A percentile compares a stretch with the other conserved stretches of the same genome.
These are phyloP conservation scores for Drosophila biarmipes DNA, from an alignment of 1,140 invertebrate genomes.

Conservation along the genomic window DNA sequence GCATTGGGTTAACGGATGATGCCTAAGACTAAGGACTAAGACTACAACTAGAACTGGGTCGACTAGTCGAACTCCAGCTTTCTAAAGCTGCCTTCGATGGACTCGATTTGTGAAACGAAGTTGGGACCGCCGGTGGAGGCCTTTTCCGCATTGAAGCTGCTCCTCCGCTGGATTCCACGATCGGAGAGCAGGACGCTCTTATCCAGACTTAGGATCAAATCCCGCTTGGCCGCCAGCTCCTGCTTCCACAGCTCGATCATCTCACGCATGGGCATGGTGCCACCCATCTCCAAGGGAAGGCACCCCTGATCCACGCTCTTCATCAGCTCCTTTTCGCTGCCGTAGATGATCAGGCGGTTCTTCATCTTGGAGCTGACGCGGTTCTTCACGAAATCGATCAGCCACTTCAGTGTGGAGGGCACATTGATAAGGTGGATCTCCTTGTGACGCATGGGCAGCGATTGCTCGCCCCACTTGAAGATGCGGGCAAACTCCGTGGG, in stretches of 20 bases:
- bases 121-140: constrained; percentile 68
- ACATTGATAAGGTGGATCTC: constrained; percentile 90
- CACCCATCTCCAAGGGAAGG: constrained; percentile 91
- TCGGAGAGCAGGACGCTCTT: constrained; percentile 88
- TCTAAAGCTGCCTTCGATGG: constrained; percentile 88
- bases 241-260: constrained; percentile 91
- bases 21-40: constrained; percentile 56
- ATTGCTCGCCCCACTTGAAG: constrained; percentile 91
- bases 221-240: constrained; percentile 87
- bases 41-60: constrained; percentile 24
- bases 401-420: constrained; percentile 88
- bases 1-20: constrained; percentile 60
- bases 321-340: constrained; percentile 87
- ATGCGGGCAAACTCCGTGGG: constrained; percentile 88
- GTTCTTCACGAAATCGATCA: constrained; percentile 89
- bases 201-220: constrained; percentile 88
- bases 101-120: constrained; percentile 81
- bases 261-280: constrained; percentile 88
- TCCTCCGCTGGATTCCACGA: constrained; percentile 85
- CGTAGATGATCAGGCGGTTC: constrained; percentile 88
- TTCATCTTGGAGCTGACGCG: constrained; percentile 90
- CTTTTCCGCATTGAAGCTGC: constrained; percentile 85
- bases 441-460: constrained; percentile 91
- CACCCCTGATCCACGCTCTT: constrained; percentile 88
- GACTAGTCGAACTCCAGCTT: constrained; percentile 89